phyloP scores from a whole-genome alignment of 2,888 invertebrate species.

The Scaptomyza reducta region DNA sequence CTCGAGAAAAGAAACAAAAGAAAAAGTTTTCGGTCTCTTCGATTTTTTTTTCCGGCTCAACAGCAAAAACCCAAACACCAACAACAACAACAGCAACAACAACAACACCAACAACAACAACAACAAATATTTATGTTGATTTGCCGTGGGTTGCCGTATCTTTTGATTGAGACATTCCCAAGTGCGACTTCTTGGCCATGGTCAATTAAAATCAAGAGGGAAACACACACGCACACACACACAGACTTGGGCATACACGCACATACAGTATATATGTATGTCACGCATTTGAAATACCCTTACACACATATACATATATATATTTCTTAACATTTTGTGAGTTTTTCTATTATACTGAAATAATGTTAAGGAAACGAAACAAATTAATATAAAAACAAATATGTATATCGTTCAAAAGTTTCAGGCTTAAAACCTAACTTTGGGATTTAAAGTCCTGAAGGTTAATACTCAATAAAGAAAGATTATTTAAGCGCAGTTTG shows the following conservation, averaged over 20 bases:
- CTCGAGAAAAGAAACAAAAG: slow-evolving; percentile 60
- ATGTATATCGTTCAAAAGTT: too few species aligned
- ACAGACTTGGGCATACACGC: slow-evolving; percentile 15
- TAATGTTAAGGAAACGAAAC: too few species aligned
- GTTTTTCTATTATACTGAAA: too few species aligned
- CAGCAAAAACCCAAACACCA: slow-evolving; percentile 3
- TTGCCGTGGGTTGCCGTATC: slow-evolving; percentile 72
- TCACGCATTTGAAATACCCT: background rate
- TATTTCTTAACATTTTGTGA: too few species aligned
- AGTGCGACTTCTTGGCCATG: slow-evolving; percentile 79
- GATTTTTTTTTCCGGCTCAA: slow-evolving; percentile 45
- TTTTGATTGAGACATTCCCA: slow-evolving; percentile 76
- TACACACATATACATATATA: background rate
- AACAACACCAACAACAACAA: slow-evolving; percentile 31
- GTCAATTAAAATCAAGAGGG: slow-evolving; percentile 72
- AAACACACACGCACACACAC: slow-evolving; percentile 15
- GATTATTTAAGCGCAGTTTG: too few species aligned
- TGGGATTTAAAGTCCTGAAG: too few species aligned
- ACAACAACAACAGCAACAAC: slow-evolving; percentile 27
- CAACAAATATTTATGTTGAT: slow-evolving; percentile 68
- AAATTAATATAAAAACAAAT: too few species aligned
- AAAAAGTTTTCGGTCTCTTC: slow-evolving; percentile 69
- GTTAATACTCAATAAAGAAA: too few species aligned
- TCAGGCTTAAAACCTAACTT: too few species aligned
- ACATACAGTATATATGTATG: background rate